Conservation (phyloP, 1,140 invertebrate species). For the Thaumatotibia leucotreta region DNA sequence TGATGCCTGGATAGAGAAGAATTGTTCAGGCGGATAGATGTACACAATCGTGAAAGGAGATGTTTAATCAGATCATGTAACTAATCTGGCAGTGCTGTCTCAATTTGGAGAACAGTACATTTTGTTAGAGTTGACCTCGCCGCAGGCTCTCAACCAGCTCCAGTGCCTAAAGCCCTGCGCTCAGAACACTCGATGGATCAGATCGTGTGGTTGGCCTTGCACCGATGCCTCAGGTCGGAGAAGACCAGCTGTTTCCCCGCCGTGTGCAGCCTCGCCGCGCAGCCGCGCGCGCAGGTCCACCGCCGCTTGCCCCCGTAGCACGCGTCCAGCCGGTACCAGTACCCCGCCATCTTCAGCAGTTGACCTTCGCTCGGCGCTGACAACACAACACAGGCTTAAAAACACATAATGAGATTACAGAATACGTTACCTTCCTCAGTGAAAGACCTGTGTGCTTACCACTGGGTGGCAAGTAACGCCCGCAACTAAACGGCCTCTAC, state of each 20-base stretch:
- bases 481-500: too few relatives aligned
- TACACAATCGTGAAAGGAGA: too few relatives aligned
- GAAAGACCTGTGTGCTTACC: background rate
- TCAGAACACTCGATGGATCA: slow-evolving; percentile 22
- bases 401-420: background rate
- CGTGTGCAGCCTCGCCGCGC: slow-evolving; percentile 60
- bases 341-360: slow-evolving; percentile 52
- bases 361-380: slow-evolving; percentile 28
- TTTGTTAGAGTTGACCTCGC: too few relatives aligned
- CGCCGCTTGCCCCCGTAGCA: slow-evolving; percentile 46
- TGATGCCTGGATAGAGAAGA: too few relatives aligned
- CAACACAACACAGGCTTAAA: slow-evolving; percentile 7
- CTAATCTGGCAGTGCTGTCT: too few relatives aligned
- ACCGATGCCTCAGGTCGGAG: slow-evolving; percentile 49
- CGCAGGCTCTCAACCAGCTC: too few relatives aligned
- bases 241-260: slow-evolving; percentile 54
- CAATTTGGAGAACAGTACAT: too few relatives aligned
- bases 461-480: background rate
- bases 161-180: too few relatives aligned
- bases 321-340: slow-evolving; percentile 60
- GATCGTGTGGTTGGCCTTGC: slow-evolving; percentile 43
- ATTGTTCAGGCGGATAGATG: too few relatives aligned
- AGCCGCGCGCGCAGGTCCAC: slow-evolving; percentile 58
- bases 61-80: too few relatives aligned
- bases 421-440: background rate